phyloP scores from a whole-genome alignment of 2,888 invertebrate genomes.

The Dichetophora obliterata region DNA sequence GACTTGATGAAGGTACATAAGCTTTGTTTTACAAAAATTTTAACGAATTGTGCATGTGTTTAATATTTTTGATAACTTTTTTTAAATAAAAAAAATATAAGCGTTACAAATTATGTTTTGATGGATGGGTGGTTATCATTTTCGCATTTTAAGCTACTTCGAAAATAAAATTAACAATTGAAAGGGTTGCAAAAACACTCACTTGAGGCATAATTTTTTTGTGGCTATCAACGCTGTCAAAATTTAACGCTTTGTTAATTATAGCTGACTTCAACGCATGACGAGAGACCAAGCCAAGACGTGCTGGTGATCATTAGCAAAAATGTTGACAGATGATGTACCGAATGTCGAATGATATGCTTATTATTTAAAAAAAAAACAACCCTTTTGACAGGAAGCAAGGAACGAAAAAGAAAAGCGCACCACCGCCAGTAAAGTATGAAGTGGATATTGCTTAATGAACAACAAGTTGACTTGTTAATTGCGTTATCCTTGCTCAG shows the following conservation, averaged over 20 bases:
- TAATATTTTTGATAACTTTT: no score
- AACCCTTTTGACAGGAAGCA: conserved; percentile 52
- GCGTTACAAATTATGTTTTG: conserved; percentile 37
- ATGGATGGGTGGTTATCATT: conserved; percentile 21
- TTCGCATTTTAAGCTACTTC: neutral
- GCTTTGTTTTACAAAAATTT: no score
- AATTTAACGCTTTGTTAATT: conserved; percentile 57
- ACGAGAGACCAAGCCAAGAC: conserved; percentile 5
- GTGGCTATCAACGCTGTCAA: conserved; percentile 22
- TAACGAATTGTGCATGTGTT: no score
- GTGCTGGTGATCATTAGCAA: conserved; percentile 24
- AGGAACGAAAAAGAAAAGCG: neutral
- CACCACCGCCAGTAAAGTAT: neutral
- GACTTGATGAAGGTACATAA: no score
- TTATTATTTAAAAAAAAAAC: conserved; percentile 58
- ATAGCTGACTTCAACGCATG: conserved; percentile 46
- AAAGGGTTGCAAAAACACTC: neutral
- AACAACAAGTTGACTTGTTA: conserved; percentile 61
- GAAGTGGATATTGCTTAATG: conserved; percentile 56
- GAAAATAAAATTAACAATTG: neutral
- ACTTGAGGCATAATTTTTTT: neutral
- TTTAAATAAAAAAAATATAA: conserved; percentile 9
- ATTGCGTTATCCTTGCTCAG: conserved; percentile 11
- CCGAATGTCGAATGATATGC: conserved; percentile 55
- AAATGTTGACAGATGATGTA: conserved; percentile 63